Conservation (phyloP, 2,888 invertebrate genomes). For the Beris morrisii region DNA sequence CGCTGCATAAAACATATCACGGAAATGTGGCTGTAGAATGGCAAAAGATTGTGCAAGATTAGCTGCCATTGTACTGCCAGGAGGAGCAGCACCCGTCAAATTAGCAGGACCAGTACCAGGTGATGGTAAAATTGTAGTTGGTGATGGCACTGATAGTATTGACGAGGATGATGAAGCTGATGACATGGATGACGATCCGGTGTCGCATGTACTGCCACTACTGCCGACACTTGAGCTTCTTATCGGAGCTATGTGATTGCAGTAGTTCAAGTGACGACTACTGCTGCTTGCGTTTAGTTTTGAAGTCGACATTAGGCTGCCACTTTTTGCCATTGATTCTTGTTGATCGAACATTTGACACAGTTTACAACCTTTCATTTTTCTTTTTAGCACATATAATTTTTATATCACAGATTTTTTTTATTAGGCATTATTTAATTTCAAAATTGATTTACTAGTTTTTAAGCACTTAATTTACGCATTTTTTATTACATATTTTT, state of each 20-base stretch:
- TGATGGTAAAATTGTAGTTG: slow-evolving; percentile 50
- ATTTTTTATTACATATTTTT: not conserved
- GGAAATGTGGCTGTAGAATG: slow-evolving; percentile 61
- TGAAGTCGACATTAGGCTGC: not conserved
- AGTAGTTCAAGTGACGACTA: slow-evolving; percentile 29
- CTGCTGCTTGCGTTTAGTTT: not conserved
- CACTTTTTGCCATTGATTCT: slow-evolving; percentile 32
- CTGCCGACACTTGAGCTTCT: slow-evolving; percentile 53
- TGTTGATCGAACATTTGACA: slow-evolving; percentile 41
- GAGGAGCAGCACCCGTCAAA: slow-evolving; percentile 43
- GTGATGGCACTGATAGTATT: slow-evolving; percentile 30
- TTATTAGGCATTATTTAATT: not conserved
- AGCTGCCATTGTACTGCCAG: slow-evolving; percentile 45
- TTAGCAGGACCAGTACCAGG: slow-evolving; percentile 45
- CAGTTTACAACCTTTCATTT: slow-evolving; percentile 43
- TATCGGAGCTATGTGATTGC: slow-evolving; percentile 32
- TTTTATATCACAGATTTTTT: slow-evolving; percentile 26
- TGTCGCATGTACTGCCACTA: slow-evolving; percentile 51
- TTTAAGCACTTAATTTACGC: slow-evolving; percentile 12
- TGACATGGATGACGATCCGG: slow-evolving; percentile 47
- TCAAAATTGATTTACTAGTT: not conserved
- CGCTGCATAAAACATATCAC: slow-evolving; percentile 67
- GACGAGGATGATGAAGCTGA: slow-evolving; percentile 44
- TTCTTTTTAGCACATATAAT: slow-evolving; percentile 22
- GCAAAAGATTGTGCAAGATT: slow-evolving; percentile 57